A percentile compares a stretch with the other conserved stretches of the same genome.
These are phyloP conservation scores for Strigops habroptila DNA, from an alignment of 2,113 vertebrate species.

Conservation along the genomic window DNA sequence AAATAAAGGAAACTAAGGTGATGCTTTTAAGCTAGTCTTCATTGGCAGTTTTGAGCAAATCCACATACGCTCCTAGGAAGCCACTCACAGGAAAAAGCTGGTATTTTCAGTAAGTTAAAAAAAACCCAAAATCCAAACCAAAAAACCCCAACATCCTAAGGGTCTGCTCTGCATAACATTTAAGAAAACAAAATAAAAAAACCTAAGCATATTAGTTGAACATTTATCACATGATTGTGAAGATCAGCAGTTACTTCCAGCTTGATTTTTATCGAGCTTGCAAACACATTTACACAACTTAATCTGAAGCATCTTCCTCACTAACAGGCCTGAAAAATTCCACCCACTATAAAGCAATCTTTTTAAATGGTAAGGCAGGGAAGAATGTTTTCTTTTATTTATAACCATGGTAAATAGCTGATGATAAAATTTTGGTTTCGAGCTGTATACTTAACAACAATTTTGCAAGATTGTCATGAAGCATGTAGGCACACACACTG, in stretches of 20 bases:
- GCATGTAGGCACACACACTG: background rate
- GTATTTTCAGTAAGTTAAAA: background rate
- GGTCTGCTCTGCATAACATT: background rate
- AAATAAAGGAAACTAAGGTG: background rate
- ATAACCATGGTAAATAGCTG: background rate
- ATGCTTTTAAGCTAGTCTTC: background rate
- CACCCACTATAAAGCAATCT: background rate
- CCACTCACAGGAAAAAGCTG: background rate
- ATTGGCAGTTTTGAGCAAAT: background rate
- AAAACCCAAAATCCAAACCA: no score
- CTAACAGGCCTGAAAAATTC: background rate
- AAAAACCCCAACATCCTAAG: background rate
- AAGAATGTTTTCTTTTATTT: background rate
- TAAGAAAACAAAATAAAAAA: background rate
- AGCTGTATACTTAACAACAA: background rate
- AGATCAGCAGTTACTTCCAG: background rate
- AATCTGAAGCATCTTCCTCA: background rate
- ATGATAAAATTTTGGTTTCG: background rate
- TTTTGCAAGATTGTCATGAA: background rate
- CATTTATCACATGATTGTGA: background rate
- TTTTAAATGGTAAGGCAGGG: background rate
- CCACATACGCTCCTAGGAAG: background rate
- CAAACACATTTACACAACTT: background rate
- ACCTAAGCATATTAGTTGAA: background rate
- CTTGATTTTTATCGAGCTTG: background rate